Base-by-base conservation (phyloP, 2,888 invertebrate species). In the Rotaria magnacalcarata region DNA sequence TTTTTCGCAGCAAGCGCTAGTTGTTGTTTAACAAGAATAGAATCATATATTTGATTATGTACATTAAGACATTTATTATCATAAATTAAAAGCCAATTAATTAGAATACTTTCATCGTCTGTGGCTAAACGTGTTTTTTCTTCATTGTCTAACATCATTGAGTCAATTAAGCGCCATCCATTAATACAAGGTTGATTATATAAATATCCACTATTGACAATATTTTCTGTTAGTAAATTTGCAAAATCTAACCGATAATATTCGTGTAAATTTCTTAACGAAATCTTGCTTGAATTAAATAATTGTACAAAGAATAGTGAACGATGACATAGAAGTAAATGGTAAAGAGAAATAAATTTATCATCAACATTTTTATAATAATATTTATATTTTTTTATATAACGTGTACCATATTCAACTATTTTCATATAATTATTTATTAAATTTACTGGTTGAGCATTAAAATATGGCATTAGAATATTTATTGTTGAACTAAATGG, bases 401-500 rank as follows among this genome's bases (percentile, higher is more conserved):
- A 67, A 67, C 67, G 67, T 41, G 34, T 67, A 14, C 67, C 67
- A 67, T 67, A 67, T 34, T 67, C 34, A 67, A 67, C 19, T 19
- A 67, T 27, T 67, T 67, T 67, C 7, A 67, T 67, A 34, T 67
- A 67, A 67, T 67, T 67, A 34, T 67, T 67, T 34, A 67, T 67
- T 14, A 67, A 27, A 67, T 67, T 34, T 27, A 34, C 16, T 34
- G 67, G 19, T 67, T 67, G 67, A 19, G 16, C 2, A 34, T 67
- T 34, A 41, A 27, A 67, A 67, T 41, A 34, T 67, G 67, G 67
- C 34, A 67, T 41, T 19, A 67, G 16, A 67, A 2, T 19, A 67
- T 67, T 67, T 67, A 67, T 34, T 67, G 67, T 67, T 67, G 34
- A 67, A 34, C 34, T 16, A 67, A 67, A 67, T 67, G 67, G 67